phyloP scores from a whole-genome alignment of 2,888 invertebrate genomes.

The Acleris literana region DNA sequence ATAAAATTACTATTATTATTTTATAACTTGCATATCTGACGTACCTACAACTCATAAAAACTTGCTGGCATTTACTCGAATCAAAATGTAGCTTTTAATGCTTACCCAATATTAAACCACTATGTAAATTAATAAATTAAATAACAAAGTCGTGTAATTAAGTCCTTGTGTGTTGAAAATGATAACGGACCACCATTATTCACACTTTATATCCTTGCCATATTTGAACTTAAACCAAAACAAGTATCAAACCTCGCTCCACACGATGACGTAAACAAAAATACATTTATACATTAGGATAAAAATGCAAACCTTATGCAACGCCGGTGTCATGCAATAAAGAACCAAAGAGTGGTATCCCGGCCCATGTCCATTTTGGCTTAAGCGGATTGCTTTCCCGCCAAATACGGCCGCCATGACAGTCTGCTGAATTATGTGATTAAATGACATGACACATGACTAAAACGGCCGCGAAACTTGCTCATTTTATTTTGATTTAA shows the following conservation, averaged over 20 bases:
- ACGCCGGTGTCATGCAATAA: constrained; percentile 67
- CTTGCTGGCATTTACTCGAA: no score
- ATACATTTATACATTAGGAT: constrained; percentile 46
- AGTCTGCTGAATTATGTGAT: constrained; percentile 80
- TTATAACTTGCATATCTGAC: no score
- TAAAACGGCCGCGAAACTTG: constrained; percentile 59
- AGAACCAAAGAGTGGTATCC: constrained; percentile 70
- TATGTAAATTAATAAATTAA: not conserved
- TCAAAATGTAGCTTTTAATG: no score
- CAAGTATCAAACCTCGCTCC: constrained; percentile 10
- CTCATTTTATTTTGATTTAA: constrained; percentile 65
- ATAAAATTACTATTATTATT: no score
- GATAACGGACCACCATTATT: constrained; percentile 15
- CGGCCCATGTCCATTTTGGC: constrained; percentile 71
- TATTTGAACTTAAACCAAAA: constrained; percentile 8
- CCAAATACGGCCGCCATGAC: constrained; percentile 80
- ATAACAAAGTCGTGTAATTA: not conserved
- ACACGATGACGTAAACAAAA: constrained; percentile 15
- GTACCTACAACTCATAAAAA: no score
- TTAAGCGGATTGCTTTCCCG: constrained; percentile 81
- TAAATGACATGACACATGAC: constrained; percentile 69
- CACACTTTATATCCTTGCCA: constrained; percentile 8
- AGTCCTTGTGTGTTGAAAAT: constrained; percentile 6
- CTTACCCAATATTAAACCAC: not conserved
- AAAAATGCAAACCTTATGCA: constrained; percentile 64